Evolutionary conservation across 1,140 invertebrate genomes (phyloP), one percentile per base, ranked within the genome.

Genomic region (Cotesia chilonis): DNA sequence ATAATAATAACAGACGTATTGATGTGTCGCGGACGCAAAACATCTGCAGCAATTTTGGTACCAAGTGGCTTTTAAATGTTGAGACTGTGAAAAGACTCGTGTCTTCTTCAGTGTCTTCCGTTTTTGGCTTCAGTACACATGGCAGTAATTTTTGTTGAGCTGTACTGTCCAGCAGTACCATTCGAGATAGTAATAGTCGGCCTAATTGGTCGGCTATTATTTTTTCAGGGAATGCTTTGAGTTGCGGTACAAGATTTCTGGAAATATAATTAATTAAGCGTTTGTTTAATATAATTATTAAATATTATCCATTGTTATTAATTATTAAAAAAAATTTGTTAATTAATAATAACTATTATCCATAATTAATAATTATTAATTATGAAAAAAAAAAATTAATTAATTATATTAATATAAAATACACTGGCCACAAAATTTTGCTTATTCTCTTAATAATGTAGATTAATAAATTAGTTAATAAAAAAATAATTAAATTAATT

Each of bases 131-230:
- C 20, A 96, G 86, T 72, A 96, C 88, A 82, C 89, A 90, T 55
- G 94, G 94, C 68, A 95, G 86, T 4, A 96, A 88, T 84, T 91
- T 89, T 64, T 88, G 86, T 83, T 93, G 91, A 10, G 95, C 95
- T 57, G 92, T 92, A 74, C 88, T 83, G 85, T 96, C 93, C 36
- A 96, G 84, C 51, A 96, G 86, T 36, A 96, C 94, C 87, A 96
- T 90, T 79, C 95, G 89, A 1, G 94, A 94, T 9, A 96, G 84
- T 38, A 96, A 83, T 60, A 94, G 87, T 55, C 90, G 89, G 60
- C 92, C 90, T 38, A 96, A 84, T 83, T 95, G 92, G 69, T 90
- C 91, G 0, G 93, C 95, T 12, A 96, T 91, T 38, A 93, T 89
- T 82, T 91, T 89, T 81, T 95, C 93, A 71, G 93, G 90, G 81